phyloP scores from a whole-genome alignment of 2,888 invertebrate genomes.

The Rugalucina vietnamica region DNA sequence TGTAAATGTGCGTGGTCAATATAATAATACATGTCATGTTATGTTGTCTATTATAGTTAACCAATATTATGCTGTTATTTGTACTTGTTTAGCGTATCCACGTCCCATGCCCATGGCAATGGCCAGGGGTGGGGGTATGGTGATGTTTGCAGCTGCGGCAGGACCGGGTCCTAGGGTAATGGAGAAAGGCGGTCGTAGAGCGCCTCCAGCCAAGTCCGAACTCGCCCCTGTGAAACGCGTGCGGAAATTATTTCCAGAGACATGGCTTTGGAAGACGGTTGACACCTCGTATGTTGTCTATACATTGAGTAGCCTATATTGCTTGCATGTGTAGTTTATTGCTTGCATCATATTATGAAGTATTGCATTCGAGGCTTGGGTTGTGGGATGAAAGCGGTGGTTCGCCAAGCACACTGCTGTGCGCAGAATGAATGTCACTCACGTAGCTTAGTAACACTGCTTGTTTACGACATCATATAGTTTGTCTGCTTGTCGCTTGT shows the following conservation, averaged over 20 bases:
- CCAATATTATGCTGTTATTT: neutral
- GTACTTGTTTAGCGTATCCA: neutral
- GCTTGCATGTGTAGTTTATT: too few species aligned
- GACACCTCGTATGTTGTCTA: neutral
- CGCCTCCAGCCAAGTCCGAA: neutral
- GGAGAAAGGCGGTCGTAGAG: neutral
- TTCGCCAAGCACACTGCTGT: too few species aligned
- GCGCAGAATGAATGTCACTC: too few species aligned
- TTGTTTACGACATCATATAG: too few species aligned
- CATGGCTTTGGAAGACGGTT: slow-evolving; percentile 10
- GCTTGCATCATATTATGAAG: too few species aligned
- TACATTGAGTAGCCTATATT: too few species aligned
- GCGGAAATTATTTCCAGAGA: slow-evolving; percentile 16
- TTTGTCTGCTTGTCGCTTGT: neutral
- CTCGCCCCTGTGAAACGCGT: neutral
- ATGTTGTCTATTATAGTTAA: neutral
- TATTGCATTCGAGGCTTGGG: too few species aligned
- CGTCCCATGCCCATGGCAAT: neutral
- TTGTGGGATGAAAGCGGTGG: too few species aligned
- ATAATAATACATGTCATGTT: too few species aligned
- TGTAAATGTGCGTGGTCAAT: neutral
- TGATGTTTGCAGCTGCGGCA: neutral
- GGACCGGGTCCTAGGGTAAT: neutral
- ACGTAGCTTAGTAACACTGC: too few species aligned
- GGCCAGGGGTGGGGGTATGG: neutral